Conservation (phyloP, 2,888 invertebrate species). For the Bruchidius siliquastri region DNA sequence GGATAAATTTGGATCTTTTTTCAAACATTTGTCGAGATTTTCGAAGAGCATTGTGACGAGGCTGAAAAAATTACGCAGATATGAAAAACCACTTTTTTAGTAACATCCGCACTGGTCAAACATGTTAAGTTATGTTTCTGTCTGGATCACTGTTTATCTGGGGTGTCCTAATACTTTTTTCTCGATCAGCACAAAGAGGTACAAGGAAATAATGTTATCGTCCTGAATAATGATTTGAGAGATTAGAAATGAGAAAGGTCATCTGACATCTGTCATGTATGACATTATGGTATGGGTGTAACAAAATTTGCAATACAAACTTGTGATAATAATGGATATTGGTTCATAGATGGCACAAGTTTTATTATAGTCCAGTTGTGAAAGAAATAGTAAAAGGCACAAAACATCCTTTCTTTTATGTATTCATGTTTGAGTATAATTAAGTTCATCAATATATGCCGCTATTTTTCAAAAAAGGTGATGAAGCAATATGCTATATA, state of each 20-base stretch:
- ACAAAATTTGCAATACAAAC: background rate
- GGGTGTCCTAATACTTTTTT: background rate
- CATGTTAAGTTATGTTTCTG: background rate
- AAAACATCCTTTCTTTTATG: too few relatives aligned
- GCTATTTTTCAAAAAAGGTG: too few relatives aligned
- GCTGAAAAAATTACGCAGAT: background rate
- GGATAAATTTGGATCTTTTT: constrained; percentile 29
- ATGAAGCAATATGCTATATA: too few relatives aligned
- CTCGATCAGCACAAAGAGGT: background rate
- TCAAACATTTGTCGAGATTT: constrained; percentile 33
- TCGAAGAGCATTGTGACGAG: constrained; percentile 27
- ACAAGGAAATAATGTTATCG: background rate
- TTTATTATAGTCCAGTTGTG: background rate
- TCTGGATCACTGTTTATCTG: background rate
- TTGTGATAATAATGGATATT: background rate
- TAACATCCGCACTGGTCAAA: background rate
- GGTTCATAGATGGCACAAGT: background rate
- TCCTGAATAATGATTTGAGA: background rate
- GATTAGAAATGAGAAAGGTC: background rate
- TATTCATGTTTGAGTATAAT: too few relatives aligned
- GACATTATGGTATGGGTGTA: background rate
- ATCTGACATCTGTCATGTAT: background rate
- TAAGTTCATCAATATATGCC: too few relatives aligned
- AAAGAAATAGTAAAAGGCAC: too few relatives aligned
- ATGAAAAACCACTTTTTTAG: background rate